Percentiles rank a stretch among this genome's conserved stretches.
These are phyloP conservation scores for Phania funesta DNA, from an alignment of 2,888 invertebrate genomes.

Conservation along the genomic window DNA sequence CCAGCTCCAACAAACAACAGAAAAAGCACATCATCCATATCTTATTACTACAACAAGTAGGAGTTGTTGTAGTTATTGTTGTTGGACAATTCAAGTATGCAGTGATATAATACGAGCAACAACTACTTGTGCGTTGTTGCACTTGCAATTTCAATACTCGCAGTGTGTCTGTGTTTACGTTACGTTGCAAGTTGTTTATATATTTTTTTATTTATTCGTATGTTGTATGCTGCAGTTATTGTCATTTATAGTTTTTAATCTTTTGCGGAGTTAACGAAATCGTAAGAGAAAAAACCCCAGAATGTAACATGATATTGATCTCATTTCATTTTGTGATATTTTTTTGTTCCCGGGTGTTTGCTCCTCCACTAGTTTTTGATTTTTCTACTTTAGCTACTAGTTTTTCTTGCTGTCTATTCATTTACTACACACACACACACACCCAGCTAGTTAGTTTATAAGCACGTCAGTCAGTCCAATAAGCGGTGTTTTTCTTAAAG, in stretches of 20 bases:
- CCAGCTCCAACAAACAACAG: constrained; percentile 17
- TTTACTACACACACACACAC: constrained; percentile 9
- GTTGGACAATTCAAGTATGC: constrained; percentile 45
- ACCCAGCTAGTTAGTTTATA: not conserved
- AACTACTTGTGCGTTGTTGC: constrained; percentile 61
- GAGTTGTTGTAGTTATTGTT: constrained; percentile 40
- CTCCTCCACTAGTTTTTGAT: constrained; percentile 27
- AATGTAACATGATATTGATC: constrained; percentile 66
- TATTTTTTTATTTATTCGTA: constrained; percentile 30
- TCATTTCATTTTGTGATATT: constrained; percentile 50
- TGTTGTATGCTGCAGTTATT: constrained; percentile 27
- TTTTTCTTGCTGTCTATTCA: constrained; percentile 35
- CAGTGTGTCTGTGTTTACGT: not conserved
- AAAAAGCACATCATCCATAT: constrained; percentile 54
- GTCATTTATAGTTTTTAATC: constrained; percentile 62
- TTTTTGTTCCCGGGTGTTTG: constrained; percentile 1
- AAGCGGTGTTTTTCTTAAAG: constrained; percentile 62
- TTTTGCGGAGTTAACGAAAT: constrained; percentile 18
- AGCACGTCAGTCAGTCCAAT: constrained; percentile 6
- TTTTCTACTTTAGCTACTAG: constrained; percentile 55
- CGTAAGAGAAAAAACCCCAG: constrained; percentile 25
- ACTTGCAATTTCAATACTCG: constrained; percentile 58
- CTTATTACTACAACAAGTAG: constrained; percentile 49
- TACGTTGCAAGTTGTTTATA: constrained; percentile 8
- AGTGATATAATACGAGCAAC: constrained; percentile 48